Base-by-base conservation (phyloP, 2,888 invertebrate genomes). In the Panzeria rudis region DNA sequence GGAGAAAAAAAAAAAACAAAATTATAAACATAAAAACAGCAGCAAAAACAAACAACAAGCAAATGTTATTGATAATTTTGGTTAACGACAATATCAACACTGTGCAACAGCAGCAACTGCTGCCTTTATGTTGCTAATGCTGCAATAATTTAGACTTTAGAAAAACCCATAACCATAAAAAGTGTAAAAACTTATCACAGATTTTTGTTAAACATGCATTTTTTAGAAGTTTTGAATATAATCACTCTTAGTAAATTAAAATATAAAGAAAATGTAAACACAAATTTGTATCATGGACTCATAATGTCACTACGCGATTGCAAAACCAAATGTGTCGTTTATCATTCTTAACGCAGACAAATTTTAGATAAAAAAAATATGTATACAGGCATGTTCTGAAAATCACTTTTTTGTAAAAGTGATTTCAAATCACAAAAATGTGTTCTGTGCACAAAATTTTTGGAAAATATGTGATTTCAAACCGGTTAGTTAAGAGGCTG, bases 171-270 rank as follows among this genome's bases (percentile, higher is more conserved):
- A 38, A 38, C 41, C 72, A 59, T 77, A 54, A 86, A 78, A 79
- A 86, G 61, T 69, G 79, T 66, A 68, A 68, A 76, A 78, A 71
- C 72, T 75, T 59, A 54, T 83, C 78, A 82, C 66, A 75, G 75
- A 78, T 69, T 81, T 73, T 79, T 62, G 56, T 32, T 52, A 61
- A 71, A 71, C 62, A 79, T 79, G 62, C n/a, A 52, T 71, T 71
- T n/a, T 71, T 62, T 54, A 71, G 71, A 79, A 71, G 69, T 71
- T 62, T 80, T 75, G n/a, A 75, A 73, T 68, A 29, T 32, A 66
- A 29, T 15, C 50, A 61, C 23, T 78, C 50, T 32, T 29, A 50
- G 50, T 62, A 62, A 54, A 79, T 56, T 44, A 32, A 71, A 64
- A 72, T 54, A 35, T 35, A 35, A 77, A 62, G 47, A 50, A 59